Conservation (phyloP, 1,140 invertebrate genomes). For the Mya arenaria region DNA sequence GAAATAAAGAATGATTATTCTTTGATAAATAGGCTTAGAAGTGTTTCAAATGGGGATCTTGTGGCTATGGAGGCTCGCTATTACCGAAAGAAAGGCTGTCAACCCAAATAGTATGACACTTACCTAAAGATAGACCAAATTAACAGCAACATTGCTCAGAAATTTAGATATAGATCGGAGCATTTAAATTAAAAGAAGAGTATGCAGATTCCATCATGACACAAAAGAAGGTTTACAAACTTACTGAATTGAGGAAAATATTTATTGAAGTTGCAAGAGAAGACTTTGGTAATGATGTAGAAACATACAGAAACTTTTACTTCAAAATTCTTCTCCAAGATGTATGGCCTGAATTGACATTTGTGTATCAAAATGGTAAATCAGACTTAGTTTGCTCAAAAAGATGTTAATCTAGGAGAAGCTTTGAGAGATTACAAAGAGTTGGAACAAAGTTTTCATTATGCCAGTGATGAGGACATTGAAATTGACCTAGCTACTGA, state of each 20-base stretch:
- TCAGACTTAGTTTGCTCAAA: conserved; percentile 5
- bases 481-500: conserved; percentile 5
- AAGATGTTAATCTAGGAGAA: background rate
- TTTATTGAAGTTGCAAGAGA: conserved; percentile 1
- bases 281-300: background rate
- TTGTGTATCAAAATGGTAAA: conserved; percentile 1
- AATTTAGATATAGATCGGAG: background rate
- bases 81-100: conserved; percentile 19
- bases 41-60: conserved; percentile 14
- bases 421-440: background rate
- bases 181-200: conserved; percentile 1
- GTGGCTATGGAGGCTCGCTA: conserved; percentile 21
- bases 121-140: background rate
- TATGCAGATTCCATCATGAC: background rate
- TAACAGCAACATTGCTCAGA: background rate
- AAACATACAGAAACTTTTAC: background rate
- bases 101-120: background rate
- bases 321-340: too few species aligned
- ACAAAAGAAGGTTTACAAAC: background rate
- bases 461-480: background rate
- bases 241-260: background rate
- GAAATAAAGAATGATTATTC: background rate
- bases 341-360: conserved; percentile 1
- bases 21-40: background rate
- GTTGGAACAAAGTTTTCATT: background rate